Evolutionary conservation across 2,113 vertebrate species (phyloP).

Genomic region (Perognathus longimembris): DNA sequence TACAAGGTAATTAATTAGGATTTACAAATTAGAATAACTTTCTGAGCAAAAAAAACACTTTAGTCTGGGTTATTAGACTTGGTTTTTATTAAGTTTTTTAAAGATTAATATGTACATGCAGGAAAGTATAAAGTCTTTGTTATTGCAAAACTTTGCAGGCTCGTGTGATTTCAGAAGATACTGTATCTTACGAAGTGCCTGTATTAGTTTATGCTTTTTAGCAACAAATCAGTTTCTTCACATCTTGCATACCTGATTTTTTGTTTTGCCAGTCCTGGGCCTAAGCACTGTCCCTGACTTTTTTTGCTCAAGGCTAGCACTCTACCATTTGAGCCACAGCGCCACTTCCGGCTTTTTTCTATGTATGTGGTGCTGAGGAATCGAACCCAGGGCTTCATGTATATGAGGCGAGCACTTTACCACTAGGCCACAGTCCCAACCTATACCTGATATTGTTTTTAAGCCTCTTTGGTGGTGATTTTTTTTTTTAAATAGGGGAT

Average conservation of each 20-base stretch:
- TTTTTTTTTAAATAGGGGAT: neutral
- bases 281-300: too few relatives aligned
- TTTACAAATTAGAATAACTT: slow-evolving; percentile 11
- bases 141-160: neutral
- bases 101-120: neutral
- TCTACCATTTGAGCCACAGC: too few relatives aligned
- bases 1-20: slow-evolving; percentile 92
- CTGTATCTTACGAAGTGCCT: neutral
- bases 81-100: neutral
- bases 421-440: too few relatives aligned
- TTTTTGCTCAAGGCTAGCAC: too few relatives aligned
- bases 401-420: too few relatives aligned
- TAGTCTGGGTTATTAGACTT: neutral
- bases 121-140: neutral
- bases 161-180: neutral
- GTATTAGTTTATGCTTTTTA: neutral
- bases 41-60: neutral
- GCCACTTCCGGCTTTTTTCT: too few relatives aligned
- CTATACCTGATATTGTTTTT: neutral
- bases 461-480: neutral
- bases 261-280: too few relatives aligned
- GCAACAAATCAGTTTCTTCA: neutral
- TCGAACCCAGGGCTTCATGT: too few relatives aligned
- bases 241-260: neutral
- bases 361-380: too few relatives aligned